Conservation (phyloP, 2,888 invertebrate genomes). For the Zaprionus lineosus region DNA sequence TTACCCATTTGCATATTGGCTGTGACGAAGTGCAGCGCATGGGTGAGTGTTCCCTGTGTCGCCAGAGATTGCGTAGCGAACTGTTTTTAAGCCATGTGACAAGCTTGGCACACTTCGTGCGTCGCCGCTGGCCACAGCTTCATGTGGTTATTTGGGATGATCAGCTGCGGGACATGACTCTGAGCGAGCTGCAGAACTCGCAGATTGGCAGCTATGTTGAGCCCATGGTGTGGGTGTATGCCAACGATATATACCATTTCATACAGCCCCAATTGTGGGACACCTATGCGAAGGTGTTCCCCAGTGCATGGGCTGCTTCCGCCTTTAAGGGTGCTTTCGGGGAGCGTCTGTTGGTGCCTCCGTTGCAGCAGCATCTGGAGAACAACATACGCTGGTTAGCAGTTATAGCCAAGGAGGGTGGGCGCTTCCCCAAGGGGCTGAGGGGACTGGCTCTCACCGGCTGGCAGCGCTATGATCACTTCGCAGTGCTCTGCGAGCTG, state of each 20-base stretch:
- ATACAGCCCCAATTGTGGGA: constrained; percentile 86
- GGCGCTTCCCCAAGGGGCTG: constrained; percentile 82
- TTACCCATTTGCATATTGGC: constrained; percentile 87
- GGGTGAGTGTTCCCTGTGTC: constrained; percentile 87
- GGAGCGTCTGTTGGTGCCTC: constrained; percentile 87
- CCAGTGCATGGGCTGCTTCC: constrained; percentile 88
- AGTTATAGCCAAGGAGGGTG: constrained; percentile 85
- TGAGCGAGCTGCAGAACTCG: constrained; percentile 85
- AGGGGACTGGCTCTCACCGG: constrained; percentile 82
- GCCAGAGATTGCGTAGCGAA: constrained; percentile 83
- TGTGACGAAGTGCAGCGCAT: constrained; percentile 90
- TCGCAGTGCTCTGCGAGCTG: constrained; percentile 87
- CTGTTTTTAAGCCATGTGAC: constrained; percentile 87
- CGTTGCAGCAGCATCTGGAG: constrained; percentile 87
- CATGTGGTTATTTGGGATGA: constrained; percentile 91
- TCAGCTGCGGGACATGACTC: constrained; percentile 87
- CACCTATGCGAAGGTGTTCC: constrained; percentile 87
- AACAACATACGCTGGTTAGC: constrained; percentile 88
- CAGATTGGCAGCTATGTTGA: constrained; percentile 87
- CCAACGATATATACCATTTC: constrained; percentile 87
- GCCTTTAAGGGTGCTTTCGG: constrained; percentile 91
- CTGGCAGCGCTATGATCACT: constrained; percentile 86
- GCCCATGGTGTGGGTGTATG: constrained; percentile 92
- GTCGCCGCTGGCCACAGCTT: constrained; percentile 85
- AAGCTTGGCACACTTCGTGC: constrained; percentile 85